These are phyloP conservation scores for Atlantisia rogersi DNA, from an alignment of 2,113 vertebrate genomes.

Conservation along the genomic window DNA sequence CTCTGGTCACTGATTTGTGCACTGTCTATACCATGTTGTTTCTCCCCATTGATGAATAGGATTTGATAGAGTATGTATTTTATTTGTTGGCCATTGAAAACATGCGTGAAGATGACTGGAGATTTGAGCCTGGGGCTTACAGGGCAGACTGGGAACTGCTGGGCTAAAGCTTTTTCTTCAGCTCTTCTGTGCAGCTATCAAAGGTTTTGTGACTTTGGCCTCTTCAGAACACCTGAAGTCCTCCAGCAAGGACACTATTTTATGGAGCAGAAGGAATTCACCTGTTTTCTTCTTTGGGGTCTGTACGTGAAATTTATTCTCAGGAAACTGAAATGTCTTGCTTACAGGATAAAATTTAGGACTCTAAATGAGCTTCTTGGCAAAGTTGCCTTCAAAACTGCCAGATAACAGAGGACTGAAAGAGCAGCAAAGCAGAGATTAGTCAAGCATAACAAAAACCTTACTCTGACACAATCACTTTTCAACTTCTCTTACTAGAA, in stretches of 20 bases:
- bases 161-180: neutral
- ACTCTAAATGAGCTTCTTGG: conserved; percentile 16
- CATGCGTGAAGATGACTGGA: neutral
- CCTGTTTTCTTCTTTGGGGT: conserved; percentile 19
- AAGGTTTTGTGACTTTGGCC: neutral
- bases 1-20: neutral
- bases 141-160: neutral
- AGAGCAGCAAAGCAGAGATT: neutral
- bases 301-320: neutral
- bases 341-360: conserved; percentile 9
- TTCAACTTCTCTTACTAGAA: neutral
- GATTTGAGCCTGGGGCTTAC: neutral
- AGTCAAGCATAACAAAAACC: neutral
- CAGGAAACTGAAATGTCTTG: neutral
- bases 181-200: neutral
- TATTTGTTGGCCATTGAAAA: neutral
- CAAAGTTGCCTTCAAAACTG: neutral
- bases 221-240: neutral
- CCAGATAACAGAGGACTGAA: neutral
- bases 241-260: neutral
- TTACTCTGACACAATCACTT: neutral
- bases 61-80: neutral
- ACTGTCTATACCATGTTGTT: neutral
- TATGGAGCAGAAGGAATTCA: neutral
- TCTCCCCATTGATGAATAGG: neutral